phyloP scores from a whole-genome alignment of 2,888 invertebrate genomes.

The Epiblema foenella region DNA sequence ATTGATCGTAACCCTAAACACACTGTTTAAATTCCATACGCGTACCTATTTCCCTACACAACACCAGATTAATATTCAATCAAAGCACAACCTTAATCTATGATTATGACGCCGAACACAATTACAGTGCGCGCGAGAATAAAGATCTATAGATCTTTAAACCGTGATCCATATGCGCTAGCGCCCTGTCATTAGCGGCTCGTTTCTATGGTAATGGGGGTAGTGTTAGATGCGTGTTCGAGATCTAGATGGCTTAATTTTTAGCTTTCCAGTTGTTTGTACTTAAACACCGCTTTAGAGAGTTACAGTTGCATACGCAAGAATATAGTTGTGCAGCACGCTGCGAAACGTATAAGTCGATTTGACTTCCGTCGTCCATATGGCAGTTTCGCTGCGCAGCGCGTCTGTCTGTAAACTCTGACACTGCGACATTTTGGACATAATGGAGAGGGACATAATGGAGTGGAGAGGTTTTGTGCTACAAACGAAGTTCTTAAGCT shows the following conservation, averaged over 20 bases:
- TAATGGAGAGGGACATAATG: too few relatives aligned
- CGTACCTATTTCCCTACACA: constrained; percentile 21
- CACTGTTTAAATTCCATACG: constrained; percentile 16
- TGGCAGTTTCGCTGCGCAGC: too few relatives aligned
- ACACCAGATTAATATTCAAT: constrained; percentile 30
- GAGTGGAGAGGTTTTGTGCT: too few relatives aligned
- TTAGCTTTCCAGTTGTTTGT: constrained; percentile 25
- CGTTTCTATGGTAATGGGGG: constrained; percentile 33
- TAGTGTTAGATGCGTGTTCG: constrained; percentile 28
- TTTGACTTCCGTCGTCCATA: too few relatives aligned
- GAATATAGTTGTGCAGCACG: too few relatives aligned
- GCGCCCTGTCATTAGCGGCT: constrained; percentile 29
- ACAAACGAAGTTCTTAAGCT: too few relatives aligned
- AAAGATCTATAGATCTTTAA: constrained; percentile 28
- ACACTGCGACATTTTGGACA: too few relatives aligned
- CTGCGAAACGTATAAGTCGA: too few relatives aligned
- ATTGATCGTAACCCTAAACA: constrained; percentile 18
- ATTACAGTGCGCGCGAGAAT: constrained; percentile 33
- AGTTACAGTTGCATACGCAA: not conserved
- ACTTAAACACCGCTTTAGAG: not conserved
- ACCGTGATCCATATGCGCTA: constrained; percentile 20
- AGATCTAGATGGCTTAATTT: constrained; percentile 29
- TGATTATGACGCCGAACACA: constrained; percentile 32
- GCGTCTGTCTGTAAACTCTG: too few relatives aligned
- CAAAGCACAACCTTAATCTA: constrained; percentile 27